Conservation (phyloP, 2,113 vertebrate genomes). For the Capreolus pygargus region DNA sequence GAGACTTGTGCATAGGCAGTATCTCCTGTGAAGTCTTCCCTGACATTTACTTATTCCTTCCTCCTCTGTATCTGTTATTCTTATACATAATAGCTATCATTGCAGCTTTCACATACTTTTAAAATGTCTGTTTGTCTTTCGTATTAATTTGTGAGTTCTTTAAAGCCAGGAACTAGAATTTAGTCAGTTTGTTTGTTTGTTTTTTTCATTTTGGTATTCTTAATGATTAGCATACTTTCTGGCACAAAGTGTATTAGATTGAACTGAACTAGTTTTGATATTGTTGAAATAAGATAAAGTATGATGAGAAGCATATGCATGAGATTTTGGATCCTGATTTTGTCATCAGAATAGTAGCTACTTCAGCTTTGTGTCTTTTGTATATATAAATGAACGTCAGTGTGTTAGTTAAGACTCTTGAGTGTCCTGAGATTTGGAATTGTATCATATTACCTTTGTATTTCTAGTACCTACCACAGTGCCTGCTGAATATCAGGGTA, state of each 20-base stretch:
- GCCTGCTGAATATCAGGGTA: neutral
- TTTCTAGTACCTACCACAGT: neutral
- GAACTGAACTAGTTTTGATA: neutral
- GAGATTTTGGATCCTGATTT: neutral
- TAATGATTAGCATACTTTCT: neutral
- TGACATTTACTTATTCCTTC: neutral
- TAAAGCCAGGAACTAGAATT: neutral
- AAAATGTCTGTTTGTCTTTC: neutral
- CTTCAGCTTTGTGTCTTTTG: neutral
- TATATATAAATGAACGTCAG: neutral
- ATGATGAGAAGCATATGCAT: neutral
- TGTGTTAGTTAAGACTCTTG: neutral
- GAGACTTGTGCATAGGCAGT: neutral
- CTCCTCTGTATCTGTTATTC: neutral
- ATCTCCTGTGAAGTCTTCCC: neutral
- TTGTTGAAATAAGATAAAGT: constrained; percentile 9
- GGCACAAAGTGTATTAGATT: neutral
- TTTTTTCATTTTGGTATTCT: neutral
- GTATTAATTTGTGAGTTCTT: constrained; percentile 1
- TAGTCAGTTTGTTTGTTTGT: neutral
- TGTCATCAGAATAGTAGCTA: neutral
- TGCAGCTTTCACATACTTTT: neutral
- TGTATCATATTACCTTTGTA: neutral
- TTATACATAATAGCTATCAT: neutral
- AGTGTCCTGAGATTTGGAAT: neutral